These are phyloP conservation scores for Drosophila ohnishii DNA, from an alignment of 1,140 invertebrate genomes.

Conservation along the genomic window DNA sequence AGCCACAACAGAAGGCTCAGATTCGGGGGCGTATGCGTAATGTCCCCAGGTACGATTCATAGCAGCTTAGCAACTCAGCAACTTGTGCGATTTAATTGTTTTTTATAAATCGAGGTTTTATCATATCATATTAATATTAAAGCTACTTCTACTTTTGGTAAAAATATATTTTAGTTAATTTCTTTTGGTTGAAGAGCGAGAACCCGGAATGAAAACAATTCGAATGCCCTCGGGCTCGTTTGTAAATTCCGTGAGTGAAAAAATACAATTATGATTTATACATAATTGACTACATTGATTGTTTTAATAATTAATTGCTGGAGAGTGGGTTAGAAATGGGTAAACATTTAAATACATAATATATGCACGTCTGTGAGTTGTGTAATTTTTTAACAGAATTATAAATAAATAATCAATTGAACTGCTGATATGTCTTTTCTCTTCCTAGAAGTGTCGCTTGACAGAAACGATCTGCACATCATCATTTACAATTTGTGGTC, in stretches of 20 bases:
- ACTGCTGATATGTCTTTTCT: not conserved
- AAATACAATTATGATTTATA: not conserved
- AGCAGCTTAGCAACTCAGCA: conserved; percentile 9
- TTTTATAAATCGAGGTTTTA: not conserved
- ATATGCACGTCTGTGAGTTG: not conserved
- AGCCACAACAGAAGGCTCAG: not conserved
- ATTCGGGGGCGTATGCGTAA: conserved; percentile 17
- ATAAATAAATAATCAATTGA: too few species aligned
- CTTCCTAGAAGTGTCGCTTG: conserved; percentile 8
- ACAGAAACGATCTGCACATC: not conserved
- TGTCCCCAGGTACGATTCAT: conserved; percentile 15
- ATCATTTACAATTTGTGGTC: not conserved
- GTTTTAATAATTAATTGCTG: not conserved
- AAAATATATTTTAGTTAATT: not conserved
- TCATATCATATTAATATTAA: not conserved
- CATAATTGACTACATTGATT: not conserved
- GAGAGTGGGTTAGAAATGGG: not conserved
- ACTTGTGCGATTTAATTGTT: conserved; percentile 2
- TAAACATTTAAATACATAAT: not conserved
- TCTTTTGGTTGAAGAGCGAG: not conserved
- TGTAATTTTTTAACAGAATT: not conserved
- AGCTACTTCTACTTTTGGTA: too few species aligned
- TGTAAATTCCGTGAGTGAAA: not conserved
- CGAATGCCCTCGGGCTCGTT: not conserved
- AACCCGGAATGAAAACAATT: not conserved